Percentiles rank a stretch among this genome's conserved stretches.
Conservation (phyloP, 2,797 vertebrate species). For the Neosilurus mollespiculum region DNA sequence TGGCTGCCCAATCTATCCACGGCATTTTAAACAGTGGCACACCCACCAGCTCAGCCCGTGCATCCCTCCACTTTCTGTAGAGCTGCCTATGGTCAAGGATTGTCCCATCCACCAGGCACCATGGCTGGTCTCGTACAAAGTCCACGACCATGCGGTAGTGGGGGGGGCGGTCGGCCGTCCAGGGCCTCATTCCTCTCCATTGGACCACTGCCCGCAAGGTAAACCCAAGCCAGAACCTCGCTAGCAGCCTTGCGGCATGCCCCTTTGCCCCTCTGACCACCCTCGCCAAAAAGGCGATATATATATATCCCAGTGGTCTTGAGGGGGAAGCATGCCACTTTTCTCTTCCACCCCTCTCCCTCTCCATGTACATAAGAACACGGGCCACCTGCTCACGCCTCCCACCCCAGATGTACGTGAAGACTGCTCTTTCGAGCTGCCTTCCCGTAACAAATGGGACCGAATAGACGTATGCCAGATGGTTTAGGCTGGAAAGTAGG, state of each 20-base stretch:
- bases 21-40: not conserved
- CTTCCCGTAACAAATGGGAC: not conserved
- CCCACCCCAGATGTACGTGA: too few relatives aligned
- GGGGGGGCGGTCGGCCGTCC: not conserved
- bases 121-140: too few relatives aligned
- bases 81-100: not conserved
- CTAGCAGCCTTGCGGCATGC: not conserved
- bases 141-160: not conserved
- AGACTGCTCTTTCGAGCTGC: too few relatives aligned
- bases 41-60: accelerated
- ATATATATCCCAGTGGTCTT: not conserved
- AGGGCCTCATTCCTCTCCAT: not conserved
- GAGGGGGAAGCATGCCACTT: not conserved
- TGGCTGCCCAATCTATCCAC: not conserved
- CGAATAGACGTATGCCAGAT: not conserved
- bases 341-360: too few relatives aligned
- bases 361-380: not conserved
- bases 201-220: not conserved
- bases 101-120: too few relatives aligned
- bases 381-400: too few relatives aligned
- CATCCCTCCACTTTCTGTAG: not conserved
- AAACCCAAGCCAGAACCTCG: not conserved
- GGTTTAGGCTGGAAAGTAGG: not conserved
- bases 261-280: not conserved
- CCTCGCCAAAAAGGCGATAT: accelerated